phyloP scores from a whole-genome alignment of 2,113 vertebrate genomes.

The Oncorhynchus gorbuscha region DNA sequence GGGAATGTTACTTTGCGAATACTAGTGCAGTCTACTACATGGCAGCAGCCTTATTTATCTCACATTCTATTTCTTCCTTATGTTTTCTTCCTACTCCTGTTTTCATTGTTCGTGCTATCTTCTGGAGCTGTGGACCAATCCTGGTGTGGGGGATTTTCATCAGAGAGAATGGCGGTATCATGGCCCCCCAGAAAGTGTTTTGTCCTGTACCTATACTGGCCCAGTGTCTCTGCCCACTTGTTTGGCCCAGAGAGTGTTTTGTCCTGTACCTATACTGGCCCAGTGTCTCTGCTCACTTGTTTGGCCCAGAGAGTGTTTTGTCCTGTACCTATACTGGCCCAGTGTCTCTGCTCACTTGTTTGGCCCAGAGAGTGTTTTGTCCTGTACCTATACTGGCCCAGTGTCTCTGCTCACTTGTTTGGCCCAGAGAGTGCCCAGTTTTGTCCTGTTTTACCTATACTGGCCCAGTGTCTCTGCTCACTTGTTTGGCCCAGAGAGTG shows the following conservation, averaged over 20 bases:
- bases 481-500: no score
- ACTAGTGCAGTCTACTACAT: not conserved
- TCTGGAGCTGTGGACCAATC: slow-evolving; percentile 3
- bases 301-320: slow-evolving; percentile 33
- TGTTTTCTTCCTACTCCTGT: not conserved
- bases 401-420: slow-evolving; percentile 19
- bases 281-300: slow-evolving; percentile 18
- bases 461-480: no score
- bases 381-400: slow-evolving; percentile 24
- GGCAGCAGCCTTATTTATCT: not conserved
- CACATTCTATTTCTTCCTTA: not conserved
- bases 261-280: slow-evolving; percentile 25
- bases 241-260: slow-evolving; percentile 31
- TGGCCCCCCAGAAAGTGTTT: slow-evolving; percentile 39
- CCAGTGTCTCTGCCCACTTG: slow-evolving; percentile 18
- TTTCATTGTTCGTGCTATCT: not conserved
- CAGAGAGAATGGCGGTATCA: not conserved
- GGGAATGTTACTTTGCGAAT: not conserved
- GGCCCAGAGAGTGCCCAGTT: not conserved
- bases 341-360: slow-evolving; percentile 19
- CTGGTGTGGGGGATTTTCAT: not conserved
- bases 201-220: slow-evolving; percentile 27
- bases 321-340: slow-evolving; percentile 22
- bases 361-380: slow-evolving; percentile 32
- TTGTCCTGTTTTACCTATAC: no score